Base-by-base conservation (phyloP, 2,797 vertebrate species). In the Spatula versicolor region DNA sequence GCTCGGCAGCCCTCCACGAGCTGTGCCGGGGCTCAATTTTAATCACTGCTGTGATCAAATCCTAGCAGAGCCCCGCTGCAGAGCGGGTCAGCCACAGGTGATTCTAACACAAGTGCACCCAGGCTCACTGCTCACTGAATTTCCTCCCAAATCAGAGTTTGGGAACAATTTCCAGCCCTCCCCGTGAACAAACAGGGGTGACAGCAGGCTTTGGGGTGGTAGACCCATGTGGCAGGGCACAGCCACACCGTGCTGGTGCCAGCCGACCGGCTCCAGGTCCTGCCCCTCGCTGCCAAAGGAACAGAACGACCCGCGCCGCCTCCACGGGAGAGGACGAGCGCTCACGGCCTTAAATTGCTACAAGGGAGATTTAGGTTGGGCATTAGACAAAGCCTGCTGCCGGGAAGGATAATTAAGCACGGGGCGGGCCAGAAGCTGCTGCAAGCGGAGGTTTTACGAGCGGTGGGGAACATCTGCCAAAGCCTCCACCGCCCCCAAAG, bases 301-400 rank as follows among this genome's bases (percentile, higher is more conserved):
- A 56, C 43, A 12, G 46, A 59, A 59, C 0, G 1, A 91, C 43
- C 15, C 2, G 6, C 60, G 11, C 43, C 1, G 0, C 0, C 4
- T 11, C 68, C 75, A 37, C 28, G 2, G 0, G 21, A 14, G 58
- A 85, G 48, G 68, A 92, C 60, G 37, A 68, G 62, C 1, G 55
- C 64, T 22, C 82, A 45, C 0, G 0, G 73, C 21, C 82, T 69
- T 39, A n/a, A 72, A n/a, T 2, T 2, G 3, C 48, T 64, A 43
- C 0, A 0, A 64, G 62, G 58, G 54, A 88, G 83, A 75, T 56
- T 78, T 13, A 88, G 45, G 76, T 1, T 90, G 87, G 85, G 90
- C 90, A 90, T 73, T 64, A 93, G 74, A 79, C 73, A 95, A 96
- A 93, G 88, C 93, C 83, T 93, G 80, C 82, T 62, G 83, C 69